Evolutionary conservation across 2,797 vertebrate genomes (phyloP), one percentile per base, ranked within the genome.

Genomic region (Rhinatrema bivittatum): DNA sequence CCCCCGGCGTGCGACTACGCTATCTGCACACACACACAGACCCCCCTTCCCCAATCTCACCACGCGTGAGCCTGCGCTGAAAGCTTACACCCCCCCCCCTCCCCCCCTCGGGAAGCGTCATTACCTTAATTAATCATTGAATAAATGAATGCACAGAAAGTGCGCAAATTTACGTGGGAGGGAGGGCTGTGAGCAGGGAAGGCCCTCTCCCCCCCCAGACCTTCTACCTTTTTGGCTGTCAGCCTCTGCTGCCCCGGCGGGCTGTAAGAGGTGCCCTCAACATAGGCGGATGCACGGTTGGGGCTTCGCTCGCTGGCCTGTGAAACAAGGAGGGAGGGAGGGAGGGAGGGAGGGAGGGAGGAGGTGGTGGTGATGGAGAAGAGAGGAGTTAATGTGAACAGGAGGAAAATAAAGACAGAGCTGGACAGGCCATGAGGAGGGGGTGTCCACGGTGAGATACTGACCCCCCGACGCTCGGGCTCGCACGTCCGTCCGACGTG

Each of bases 251-350:
- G 87, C 68, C 78, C 29, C 30, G 79, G 71, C 10, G 63, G 77
- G 78, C 70, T 74, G 1, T 31, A 85, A 78, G 83, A 75, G 74
- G 84, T 52, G 57, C 78, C 82, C 82, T 92, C 89, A 54, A 93
- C 72, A 86, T 79, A 90, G 65, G 89, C 87, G 60, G 91, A 94
- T 76, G 90, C 89, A 74, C 92, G 90, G 82, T 88, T 88, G 78
- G 77, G 56, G 63, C 58, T 74, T 68, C 79, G 74, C 67, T 93
- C 86, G 54, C 56, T 78, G 75, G 86, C 81, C 92, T 94, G 83
- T 22, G 54, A 46, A 40, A 32, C 12, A 45, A 39, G 29, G 22
- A n/a, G 39, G 50, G 43, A 38, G 23, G 39, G 52, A 34, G 13
- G 23, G n/a, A 36, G 27, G 44, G 48, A 38, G 10, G 24, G 20